Base-by-base conservation (phyloP, 2,113 vertebrate species). In the Tachycineta bicolor region DNA sequence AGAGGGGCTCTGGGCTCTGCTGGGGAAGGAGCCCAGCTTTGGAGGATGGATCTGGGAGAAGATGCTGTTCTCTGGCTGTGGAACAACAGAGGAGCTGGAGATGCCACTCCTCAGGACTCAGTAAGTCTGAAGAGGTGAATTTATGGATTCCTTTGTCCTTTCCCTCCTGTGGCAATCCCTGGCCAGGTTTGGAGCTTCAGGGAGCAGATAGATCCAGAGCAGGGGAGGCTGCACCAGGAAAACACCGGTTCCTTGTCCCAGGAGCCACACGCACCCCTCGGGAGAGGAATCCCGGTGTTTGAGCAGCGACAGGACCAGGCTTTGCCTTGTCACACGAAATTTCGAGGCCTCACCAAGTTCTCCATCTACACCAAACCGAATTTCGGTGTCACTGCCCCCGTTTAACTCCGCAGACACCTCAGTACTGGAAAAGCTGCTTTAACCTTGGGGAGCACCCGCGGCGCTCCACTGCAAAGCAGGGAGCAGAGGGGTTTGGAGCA, bases 21-120 rank as follows among this genome's bases (percentile, higher is more conserved):
- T 10, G 22, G 17, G 44, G 49, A 49, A 3, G 3, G 1, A 46
- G 33, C 6, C 7, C 3, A 2, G 34, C 20, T 3, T 0, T 9
- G 44, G 24, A 14, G 63, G 25, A 3, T 1, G 10, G 2, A 0
- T 0, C 7, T 6, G 41, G 49, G 34, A 29, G 56, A 18, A 53
- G 62, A 5, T 8, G 37, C 55, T n/a, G 10, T 2, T 64, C 49
- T 11, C 15, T 33, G n/a, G 17, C 43, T 46, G 1, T 7, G 8
- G 22, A 43, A 3, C 3, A 11, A 3, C 0, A 1, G 44, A 34
- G 25, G 43, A 64, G 22, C 25, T 47, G 60, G 22, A 10, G 7
- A 13, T 17, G 21, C 6, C 8, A 0, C 46, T 34, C 14, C 34
- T 68, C 12, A 5, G 43, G n/a, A 8, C 18, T 47, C 8, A 19